phyloP scores from a whole-genome alignment of 2,797 vertebrate species.

The Remorina albescens region DNA sequence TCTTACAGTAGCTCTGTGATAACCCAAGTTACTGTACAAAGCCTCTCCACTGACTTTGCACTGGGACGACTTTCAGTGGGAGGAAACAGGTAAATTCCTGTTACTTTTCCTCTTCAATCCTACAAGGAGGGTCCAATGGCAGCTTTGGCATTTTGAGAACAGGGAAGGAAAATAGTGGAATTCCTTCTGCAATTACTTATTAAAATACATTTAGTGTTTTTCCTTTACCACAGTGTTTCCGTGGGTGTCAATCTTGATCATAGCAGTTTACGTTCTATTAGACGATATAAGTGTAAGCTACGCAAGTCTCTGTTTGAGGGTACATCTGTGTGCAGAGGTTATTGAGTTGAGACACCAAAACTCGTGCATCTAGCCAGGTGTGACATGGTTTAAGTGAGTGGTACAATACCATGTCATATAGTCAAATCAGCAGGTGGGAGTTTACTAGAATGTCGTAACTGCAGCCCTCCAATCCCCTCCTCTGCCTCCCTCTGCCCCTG shows the following conservation, averaged over 20 bases:
- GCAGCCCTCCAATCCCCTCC: neutral
- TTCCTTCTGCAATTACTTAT: constrained; percentile 71
- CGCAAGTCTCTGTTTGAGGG: constrained; percentile 15
- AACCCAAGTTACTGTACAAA: constrained; percentile 34
- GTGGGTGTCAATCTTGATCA: constrained; percentile 76
- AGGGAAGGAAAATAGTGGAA: constrained; percentile 70
- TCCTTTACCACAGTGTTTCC: constrained; percentile 68
- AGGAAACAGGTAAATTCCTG: constrained; percentile 76
- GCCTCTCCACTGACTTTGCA: constrained; percentile 53
- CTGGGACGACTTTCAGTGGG: constrained; percentile 49
- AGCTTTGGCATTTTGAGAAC: constrained; percentile 60
- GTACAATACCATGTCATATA: constrained; percentile 36
- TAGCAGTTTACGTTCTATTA: constrained; percentile 77
- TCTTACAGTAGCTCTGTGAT: constrained; percentile 57
- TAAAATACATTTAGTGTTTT: constrained; percentile 76
- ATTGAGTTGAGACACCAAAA: constrained; percentile 21
- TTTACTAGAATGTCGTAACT: constrained; percentile 20
- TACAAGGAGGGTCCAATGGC: constrained; percentile 63
- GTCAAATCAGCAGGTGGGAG: constrained; percentile 62
- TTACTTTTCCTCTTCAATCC: constrained; percentile 68
- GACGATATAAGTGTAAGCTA: constrained; percentile 43
- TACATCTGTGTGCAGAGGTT: constrained; percentile 9
- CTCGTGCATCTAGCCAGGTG: constrained; percentile 32
- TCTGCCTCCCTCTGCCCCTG: constrained; percentile 3
- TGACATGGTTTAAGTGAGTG: constrained; percentile 46